Evolutionary conservation across 1,140 invertebrate genomes (phyloP).

Genomic region (Drosophila tani): DNA sequence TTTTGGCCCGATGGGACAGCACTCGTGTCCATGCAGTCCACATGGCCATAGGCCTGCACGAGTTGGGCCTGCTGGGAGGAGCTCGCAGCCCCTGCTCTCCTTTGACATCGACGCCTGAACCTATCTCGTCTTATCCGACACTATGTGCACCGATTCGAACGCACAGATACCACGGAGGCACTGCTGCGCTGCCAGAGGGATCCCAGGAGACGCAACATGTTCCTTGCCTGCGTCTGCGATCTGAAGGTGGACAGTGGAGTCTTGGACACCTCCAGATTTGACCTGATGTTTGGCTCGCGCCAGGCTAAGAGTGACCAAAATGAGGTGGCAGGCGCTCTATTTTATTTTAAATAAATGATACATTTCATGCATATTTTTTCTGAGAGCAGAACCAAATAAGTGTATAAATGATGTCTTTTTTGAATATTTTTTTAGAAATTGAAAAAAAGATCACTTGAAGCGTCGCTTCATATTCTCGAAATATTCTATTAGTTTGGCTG

Average conservation of each 20-base stretch:
- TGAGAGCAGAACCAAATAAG: no score
- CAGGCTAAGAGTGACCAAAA: conserved; percentile 47
- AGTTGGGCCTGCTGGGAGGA: conserved; percentile 92
- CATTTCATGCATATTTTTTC: no score
- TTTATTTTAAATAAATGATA: no score
- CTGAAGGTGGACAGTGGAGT: conserved; percentile 86
- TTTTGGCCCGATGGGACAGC: conserved; percentile 90
- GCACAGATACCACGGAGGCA: conserved; percentile 94
- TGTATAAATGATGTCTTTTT: no score
- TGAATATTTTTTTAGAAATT: no score
- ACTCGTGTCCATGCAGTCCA: conserved; percentile 95
- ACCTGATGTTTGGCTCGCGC: conserved; percentile 91
- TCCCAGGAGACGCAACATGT: conserved; percentile 92
- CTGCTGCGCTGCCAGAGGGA: conserved; percentile 92
- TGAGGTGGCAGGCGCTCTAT: no score
- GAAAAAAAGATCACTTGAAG: neutral
- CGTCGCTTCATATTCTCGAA: conserved; percentile 7
- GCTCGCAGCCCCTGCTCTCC: conserved; percentile 91
- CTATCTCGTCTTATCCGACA: conserved; percentile 93
- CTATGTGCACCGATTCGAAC: conserved; percentile 96
- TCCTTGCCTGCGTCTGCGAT: conserved; percentile 93
- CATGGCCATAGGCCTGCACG: conserved; percentile 95
- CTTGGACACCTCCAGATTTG: conserved; percentile 93
- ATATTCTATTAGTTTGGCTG: conserved; percentile 14
- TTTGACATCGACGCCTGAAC: conserved; percentile 94